phyloP scores from a whole-genome alignment of 2,113 vertebrate genomes.

The Phodopus roborovskii region DNA sequence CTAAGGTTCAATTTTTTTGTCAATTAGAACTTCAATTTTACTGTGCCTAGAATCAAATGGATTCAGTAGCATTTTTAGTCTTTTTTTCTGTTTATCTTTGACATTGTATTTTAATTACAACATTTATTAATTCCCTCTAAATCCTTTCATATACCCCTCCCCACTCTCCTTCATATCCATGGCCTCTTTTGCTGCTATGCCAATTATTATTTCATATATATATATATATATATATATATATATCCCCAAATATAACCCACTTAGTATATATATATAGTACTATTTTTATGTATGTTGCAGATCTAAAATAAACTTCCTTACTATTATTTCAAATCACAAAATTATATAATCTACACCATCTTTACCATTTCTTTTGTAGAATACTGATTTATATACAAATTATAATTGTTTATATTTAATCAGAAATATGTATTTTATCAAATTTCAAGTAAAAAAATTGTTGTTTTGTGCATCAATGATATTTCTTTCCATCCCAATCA shows the following conservation, averaged over 20 bases:
- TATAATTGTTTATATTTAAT: slow-evolving; percentile 17
- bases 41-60: slow-evolving; percentile 14
- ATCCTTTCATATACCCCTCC: too few relatives aligned
- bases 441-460: background rate
- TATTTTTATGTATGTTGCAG: background rate
- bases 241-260: background rate
- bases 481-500: background rate
- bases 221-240: background rate
- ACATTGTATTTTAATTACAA: background rate
- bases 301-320: slow-evolving; percentile 29
- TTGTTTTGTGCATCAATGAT: slow-evolving; percentile 9
- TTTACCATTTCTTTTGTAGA: background rate
- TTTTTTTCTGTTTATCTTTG: background rate
- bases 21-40: slow-evolving; percentile 56
- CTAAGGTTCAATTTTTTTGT: slow-evolving; percentile 12
- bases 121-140: background rate
- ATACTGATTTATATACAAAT: slow-evolving; percentile 39
- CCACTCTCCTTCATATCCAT: background rate
- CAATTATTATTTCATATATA: background rate
- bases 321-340: slow-evolving; percentile 2
- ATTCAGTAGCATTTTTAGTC: slow-evolving; percentile 13
- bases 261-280: too few relatives aligned
- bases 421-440: background rate
- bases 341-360: background rate
- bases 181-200: background rate